phyloP scores from a whole-genome alignment of 2,113 vertebrate genomes.

The Seriola rivoliana region DNA sequence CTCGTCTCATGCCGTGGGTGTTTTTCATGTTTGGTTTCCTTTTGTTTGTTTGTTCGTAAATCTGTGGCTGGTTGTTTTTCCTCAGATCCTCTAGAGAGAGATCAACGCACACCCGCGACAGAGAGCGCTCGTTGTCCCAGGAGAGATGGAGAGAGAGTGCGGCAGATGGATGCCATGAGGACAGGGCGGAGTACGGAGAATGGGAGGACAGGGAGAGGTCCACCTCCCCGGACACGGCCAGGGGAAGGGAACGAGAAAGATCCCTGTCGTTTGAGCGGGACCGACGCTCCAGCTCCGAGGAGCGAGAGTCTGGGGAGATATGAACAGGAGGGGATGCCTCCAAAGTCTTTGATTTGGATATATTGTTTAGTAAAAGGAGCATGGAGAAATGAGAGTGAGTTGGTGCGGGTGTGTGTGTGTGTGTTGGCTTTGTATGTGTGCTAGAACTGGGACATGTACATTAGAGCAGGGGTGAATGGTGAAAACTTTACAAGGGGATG shows the following conservation, averaged over 20 bases:
- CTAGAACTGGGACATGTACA: slow-evolving; percentile 57
- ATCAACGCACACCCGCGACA: slow-evolving; percentile 77
- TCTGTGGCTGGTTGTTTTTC: not conserved
- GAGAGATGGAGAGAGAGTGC: slow-evolving; percentile 65
- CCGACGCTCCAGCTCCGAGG: slow-evolving; percentile 83
- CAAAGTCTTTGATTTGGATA: slow-evolving; percentile 56
- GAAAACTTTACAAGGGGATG: slow-evolving; percentile 23
- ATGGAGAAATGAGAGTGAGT: slow-evolving; percentile 45
- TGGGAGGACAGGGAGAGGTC: slow-evolving; percentile 74
- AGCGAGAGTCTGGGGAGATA: slow-evolving; percentile 87
- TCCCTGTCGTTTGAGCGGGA: slow-evolving; percentile 83
- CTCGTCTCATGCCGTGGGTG: not conserved
- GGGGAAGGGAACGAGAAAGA: slow-evolving; percentile 74
- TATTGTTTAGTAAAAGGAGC: slow-evolving; percentile 57
- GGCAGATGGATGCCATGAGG: slow-evolving; percentile 62
- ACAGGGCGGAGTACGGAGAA: slow-evolving; percentile 53
- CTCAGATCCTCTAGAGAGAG: slow-evolving; percentile 74
- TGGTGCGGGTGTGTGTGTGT: slow-evolving; percentile 36
- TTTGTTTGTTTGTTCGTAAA: not conserved
- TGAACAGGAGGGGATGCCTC: slow-evolving; percentile 58
- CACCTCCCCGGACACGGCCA: slow-evolving; percentile 71
- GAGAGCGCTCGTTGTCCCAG: slow-evolving; percentile 73
- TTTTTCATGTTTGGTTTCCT: not conserved
- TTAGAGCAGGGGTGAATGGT: slow-evolving; percentile 35
- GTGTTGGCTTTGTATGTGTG: slow-evolving; percentile 53